These are phyloP conservation scores for Eciton burchellii DNA, from an alignment of 1,140 invertebrate species.

Conservation along the genomic window DNA sequence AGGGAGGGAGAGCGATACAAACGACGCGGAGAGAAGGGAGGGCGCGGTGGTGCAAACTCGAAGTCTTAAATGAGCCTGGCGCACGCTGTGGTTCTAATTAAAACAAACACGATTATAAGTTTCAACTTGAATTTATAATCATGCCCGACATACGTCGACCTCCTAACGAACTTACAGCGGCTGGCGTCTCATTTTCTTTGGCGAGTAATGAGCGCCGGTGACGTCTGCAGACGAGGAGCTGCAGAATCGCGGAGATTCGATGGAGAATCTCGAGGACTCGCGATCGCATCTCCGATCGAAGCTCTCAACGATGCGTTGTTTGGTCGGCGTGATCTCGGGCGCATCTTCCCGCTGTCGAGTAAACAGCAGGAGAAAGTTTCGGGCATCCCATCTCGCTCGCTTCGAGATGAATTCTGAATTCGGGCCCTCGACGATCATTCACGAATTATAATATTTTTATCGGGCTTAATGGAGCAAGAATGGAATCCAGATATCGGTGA, in stretches of 20 bases:
- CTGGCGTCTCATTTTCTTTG: constrained; percentile 8
- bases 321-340: neutral
- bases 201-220: neutral
- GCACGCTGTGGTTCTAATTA: constrained; percentile 82
- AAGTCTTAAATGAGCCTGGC: constrained; percentile 74
- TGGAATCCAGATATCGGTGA: constrained; percentile 57
- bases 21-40: constrained; percentile 14
- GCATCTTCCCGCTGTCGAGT: neutral
- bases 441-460: constrained; percentile 65
- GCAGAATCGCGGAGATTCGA: neutral
- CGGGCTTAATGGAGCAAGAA: constrained; percentile 48
- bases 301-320: neutral
- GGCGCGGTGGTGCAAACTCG: constrained; percentile 61
- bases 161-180: constrained; percentile 53
- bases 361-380: neutral
- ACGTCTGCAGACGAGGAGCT: neutral
- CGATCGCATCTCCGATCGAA: neutral
- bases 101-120: constrained; percentile 82
- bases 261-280: neutral
- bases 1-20: constrained; percentile 5
- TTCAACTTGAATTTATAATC: constrained; percentile 80
- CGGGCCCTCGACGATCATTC: no score
- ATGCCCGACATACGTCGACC: constrained; percentile 54
- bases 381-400: constrained; percentile 1
- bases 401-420: neutral